Conservation (phyloP, 1,140 invertebrate species). For the Diorhabda sublineata region DNA sequence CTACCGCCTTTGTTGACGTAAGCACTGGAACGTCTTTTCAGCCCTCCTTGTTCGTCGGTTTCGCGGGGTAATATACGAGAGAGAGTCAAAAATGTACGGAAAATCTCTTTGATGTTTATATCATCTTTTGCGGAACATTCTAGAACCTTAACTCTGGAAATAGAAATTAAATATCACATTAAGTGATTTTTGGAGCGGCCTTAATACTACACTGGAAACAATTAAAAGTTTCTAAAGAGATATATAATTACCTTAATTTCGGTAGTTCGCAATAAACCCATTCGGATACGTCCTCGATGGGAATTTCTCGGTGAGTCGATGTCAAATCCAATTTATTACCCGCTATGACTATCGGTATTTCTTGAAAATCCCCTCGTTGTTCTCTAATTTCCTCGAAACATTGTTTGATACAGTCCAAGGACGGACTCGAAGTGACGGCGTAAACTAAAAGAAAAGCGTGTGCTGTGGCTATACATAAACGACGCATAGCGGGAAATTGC, state of each 20-base stretch:
- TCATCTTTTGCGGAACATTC: conserved; percentile 81
- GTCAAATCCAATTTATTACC: conserved; percentile 80
- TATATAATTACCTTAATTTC: conserved; percentile 56
- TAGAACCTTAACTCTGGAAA: conserved; percentile 64
- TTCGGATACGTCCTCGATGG: conserved; percentile 72
- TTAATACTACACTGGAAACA: neutral
- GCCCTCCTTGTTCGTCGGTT: conserved; percentile 54
- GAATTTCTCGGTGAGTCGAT: conserved; percentile 59
- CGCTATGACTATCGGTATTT: conserved; percentile 80
- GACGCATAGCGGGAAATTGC: conserved; percentile 83
- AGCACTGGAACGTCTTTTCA: conserved; percentile 70
- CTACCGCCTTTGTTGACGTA: conserved; percentile 61
- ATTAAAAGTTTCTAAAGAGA: neutral
- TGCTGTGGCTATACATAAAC: conserved; percentile 83
- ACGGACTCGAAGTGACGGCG: conserved; percentile 69
- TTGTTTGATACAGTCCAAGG: conserved; percentile 73
- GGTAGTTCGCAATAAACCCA: conserved; percentile 76
- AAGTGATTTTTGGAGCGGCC: neutral
- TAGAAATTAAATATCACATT: neutral
- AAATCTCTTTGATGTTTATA: conserved; percentile 71
- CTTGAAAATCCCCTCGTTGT: conserved; percentile 71
- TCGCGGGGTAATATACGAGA: conserved; percentile 61
- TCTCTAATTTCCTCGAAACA: conserved; percentile 82
- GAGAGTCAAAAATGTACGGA: conserved; percentile 65
- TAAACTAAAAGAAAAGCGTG: conserved; percentile 89